Conservation (phyloP, 1,140 invertebrate genomes). For the Drosophila biarmipes region DNA sequence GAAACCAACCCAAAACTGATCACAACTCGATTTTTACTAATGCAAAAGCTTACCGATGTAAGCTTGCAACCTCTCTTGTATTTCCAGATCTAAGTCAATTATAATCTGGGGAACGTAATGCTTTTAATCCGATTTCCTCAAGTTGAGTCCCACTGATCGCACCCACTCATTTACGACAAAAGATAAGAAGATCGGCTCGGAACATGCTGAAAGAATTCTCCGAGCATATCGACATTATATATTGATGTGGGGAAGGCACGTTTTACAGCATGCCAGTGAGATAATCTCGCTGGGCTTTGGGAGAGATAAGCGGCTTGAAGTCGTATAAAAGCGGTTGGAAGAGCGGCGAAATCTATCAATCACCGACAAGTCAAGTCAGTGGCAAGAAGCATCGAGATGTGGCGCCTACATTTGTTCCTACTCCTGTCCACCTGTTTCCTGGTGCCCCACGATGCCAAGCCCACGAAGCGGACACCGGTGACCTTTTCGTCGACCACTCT, state of each 20-base stretch:
- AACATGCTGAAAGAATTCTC: conserved; percentile 48
- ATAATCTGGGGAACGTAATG: not conserved
- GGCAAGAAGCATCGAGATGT: conserved; percentile 42
- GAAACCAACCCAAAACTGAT: not conserved
- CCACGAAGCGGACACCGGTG: conserved; percentile 17
- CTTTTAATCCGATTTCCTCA: conserved; percentile 8
- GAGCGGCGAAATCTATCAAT: conserved; percentile 28
- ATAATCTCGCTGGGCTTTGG: not conserved
- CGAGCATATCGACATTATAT: conserved; percentile 7
- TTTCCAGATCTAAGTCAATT: not conserved
- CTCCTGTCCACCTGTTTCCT: conserved; percentile 67
- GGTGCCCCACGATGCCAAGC: conserved; percentile 65
- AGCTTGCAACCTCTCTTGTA: not conserved
- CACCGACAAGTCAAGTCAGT: conserved; percentile 7
- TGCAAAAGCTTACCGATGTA: not conserved
- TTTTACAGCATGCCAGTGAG: conserved; percentile 39
- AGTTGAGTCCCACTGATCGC: not conserved
- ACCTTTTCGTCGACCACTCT: conserved; percentile 12
- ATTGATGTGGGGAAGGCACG: conserved; percentile 16
- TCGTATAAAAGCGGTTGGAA: conserved; percentile 32
- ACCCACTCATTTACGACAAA: not conserved
- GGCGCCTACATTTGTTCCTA: conserved; percentile 70
- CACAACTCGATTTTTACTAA: not conserved
- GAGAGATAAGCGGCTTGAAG: conserved; percentile 18
- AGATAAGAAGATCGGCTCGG: conserved; percentile 25